A percentile compares a stretch with the other conserved stretches of the same genome.
Evolutionary conservation across 92 coral and sea anemone species (phyloP).

Genomic region (Zoanthus gigantus): DNA sequence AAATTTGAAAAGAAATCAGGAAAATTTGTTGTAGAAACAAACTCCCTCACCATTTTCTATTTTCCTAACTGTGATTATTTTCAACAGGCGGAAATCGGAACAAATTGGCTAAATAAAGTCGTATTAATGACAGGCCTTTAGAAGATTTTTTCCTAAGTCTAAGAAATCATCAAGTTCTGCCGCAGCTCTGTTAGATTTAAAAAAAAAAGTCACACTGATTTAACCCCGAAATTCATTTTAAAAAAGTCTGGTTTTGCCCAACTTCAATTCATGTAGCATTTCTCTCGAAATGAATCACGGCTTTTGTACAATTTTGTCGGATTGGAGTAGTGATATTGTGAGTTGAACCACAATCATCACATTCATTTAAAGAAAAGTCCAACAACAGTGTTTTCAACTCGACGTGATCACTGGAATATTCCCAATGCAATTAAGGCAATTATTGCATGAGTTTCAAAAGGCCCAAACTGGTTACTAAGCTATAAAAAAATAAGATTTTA

Average conservation of each 20-base stretch:
- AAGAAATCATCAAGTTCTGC: neutral
- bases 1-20: conserved; percentile 33
- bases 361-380: neutral
- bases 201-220: neutral
- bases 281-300: too few relatives aligned
- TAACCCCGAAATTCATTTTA: neutral
- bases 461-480: neutral
- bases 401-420: neutral
- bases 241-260: neutral
- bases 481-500: neutral
- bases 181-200: conserved; percentile 1
- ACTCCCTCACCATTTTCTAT: neutral
- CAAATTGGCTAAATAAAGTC: conserved; percentile 24
- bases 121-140: neutral
- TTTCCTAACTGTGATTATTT: conserved; percentile 17
- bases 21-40: conserved; percentile 31
- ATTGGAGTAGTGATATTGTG: too few relatives aligned
- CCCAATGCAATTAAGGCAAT: neutral
- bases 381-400: neutral
- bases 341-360: neutral
- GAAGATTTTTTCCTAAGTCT: neutral
- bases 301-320: too few relatives aligned
- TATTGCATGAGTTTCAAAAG: neutral
- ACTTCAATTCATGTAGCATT: neutral
- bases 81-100: conserved; percentile 46